These are phyloP conservation scores for Nycticebus coucang DNA, from an alignment of 2,113 vertebrate genomes.

Conservation along the genomic window DNA sequence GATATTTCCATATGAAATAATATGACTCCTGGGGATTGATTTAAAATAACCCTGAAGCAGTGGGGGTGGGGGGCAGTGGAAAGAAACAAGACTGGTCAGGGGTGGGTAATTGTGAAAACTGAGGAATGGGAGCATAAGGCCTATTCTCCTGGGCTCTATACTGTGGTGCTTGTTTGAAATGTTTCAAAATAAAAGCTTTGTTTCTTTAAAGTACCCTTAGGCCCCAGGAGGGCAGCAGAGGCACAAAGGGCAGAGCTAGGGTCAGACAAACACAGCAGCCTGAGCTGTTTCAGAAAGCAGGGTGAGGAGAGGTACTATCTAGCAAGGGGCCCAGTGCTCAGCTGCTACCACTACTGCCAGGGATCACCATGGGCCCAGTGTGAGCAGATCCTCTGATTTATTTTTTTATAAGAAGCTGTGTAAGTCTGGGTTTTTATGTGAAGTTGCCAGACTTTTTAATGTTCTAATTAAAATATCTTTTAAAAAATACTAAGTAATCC, in stretches of 20 bases:
- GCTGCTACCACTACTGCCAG: background rate
- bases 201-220: background rate
- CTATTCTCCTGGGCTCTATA: fast-evolving
- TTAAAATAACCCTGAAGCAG: background rate
- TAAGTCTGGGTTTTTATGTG: background rate
- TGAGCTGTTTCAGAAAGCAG: fast-evolving
- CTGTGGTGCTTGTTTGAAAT: background rate
- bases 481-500: background rate
- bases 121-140: fast-evolving
- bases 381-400: background rate
- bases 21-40: background rate
- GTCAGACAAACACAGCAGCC: background rate
- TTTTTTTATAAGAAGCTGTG: background rate
- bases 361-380: fast-evolving
- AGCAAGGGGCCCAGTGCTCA: background rate
- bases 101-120: background rate
- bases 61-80: no score
- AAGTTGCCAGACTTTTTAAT: background rate
- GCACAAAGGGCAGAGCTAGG: background rate
- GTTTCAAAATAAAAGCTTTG: background rate
- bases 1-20: background rate
- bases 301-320: no score
- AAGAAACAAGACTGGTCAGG: background rate
- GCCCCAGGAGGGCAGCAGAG: background rate
- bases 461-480: background rate